Evolutionary conservation across 2,113 vertebrate genomes (phyloP), one percentile per base, ranked within the genome.

Genomic region (Picathartes gymnocephalus): DNA sequence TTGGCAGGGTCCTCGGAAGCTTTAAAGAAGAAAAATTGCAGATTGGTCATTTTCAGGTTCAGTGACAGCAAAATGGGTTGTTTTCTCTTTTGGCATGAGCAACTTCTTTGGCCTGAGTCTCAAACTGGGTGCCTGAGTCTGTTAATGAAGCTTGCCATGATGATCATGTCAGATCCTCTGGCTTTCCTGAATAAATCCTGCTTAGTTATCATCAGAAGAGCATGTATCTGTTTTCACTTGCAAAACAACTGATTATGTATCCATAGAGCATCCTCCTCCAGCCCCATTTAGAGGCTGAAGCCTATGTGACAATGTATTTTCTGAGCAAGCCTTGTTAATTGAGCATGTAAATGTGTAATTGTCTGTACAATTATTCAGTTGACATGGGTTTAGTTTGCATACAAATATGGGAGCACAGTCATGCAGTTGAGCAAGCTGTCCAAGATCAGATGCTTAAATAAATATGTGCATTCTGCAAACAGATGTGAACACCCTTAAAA

Each of bases 311-410:
- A 54, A 19, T 2, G 4, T 44, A 39, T 70, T 88, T 64, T 83
- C 42, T 71, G 42, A 88, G 60, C 9, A 62, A 81, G 35, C 42
- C 56, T 82, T 70, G 71, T 88, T 96, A 92, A 90, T 44, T 70
- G 79, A 88, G 88, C 31, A 2, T 82, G 19, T 70, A 88, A 90
- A 70, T 62, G 81, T 82, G 81, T 94, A 94, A 97, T 92, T 85
- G 81, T 44, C 78, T 61, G 68, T 86, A 23, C 62, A 60, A 1
- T 86, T 90, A 92, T 39, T 56, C 54, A 47, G 10, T 58, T 64
- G 64, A 69, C 14, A 3, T 30, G 48, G 30, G 57, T 91, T 82
- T 44, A 92, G 31, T 90, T 74, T 72, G 58, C n/a, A 6, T 87
- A 25, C 37, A 70, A 95, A 73, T 57, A 40, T 0, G 7, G n/a